Evolutionary conservation across 2,113 vertebrate genomes (phyloP).

Genomic region (Plectropomus leopardus): DNA sequence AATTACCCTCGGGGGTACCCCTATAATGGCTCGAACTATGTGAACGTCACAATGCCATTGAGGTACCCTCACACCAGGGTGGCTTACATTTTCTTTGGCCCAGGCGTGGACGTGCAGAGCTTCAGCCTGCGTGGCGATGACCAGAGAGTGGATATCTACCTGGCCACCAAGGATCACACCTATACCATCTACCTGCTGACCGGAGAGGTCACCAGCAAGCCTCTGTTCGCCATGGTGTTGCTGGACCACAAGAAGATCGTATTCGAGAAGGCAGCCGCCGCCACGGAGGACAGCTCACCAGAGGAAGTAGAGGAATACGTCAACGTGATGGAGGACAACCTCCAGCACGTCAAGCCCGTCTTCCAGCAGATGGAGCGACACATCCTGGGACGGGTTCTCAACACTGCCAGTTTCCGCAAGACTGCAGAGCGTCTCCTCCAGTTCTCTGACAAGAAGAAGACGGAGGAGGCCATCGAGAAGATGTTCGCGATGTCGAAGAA

Average conservation of each 20-base stretch:
- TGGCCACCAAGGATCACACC: slow-evolving; percentile 89
- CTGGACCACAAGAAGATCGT: slow-evolving; percentile 90
- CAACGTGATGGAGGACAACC: slow-evolving; percentile 89
- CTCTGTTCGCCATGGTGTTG: slow-evolving; percentile 91
- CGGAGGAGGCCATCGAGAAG: slow-evolving; percentile 90
- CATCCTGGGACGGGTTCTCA: slow-evolving; percentile 91
- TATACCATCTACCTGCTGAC: slow-evolving; percentile 92
- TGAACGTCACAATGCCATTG: slow-evolving; percentile 93
- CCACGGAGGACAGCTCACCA: slow-evolving; percentile 70
- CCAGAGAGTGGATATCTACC: slow-evolving; percentile 89
- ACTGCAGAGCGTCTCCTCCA: slow-evolving; percentile 92
- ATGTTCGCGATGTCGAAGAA: slow-evolving; percentile 91
- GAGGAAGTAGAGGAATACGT: slow-evolving; percentile 90
- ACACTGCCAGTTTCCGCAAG: slow-evolving; percentile 91
- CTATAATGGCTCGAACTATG: slow-evolving; percentile 95
- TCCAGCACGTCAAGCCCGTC: slow-evolving; percentile 93
- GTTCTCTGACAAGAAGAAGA: slow-evolving; percentile 94
- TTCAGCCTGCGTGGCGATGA: slow-evolving; percentile 91
- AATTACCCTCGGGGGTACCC: slow-evolving; percentile 93
- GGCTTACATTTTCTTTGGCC: slow-evolving; percentile 94
- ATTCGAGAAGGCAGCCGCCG: slow-evolving; percentile 86
- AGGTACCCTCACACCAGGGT: slow-evolving; percentile 89
- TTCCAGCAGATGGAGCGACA: slow-evolving; percentile 96
- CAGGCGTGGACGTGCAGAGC: slow-evolving; percentile 91
- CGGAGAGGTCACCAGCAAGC: slow-evolving; percentile 83